phyloP scores from a whole-genome alignment of 64 coral and sea anemone genomes.

The Platygyra sinensis region DNA sequence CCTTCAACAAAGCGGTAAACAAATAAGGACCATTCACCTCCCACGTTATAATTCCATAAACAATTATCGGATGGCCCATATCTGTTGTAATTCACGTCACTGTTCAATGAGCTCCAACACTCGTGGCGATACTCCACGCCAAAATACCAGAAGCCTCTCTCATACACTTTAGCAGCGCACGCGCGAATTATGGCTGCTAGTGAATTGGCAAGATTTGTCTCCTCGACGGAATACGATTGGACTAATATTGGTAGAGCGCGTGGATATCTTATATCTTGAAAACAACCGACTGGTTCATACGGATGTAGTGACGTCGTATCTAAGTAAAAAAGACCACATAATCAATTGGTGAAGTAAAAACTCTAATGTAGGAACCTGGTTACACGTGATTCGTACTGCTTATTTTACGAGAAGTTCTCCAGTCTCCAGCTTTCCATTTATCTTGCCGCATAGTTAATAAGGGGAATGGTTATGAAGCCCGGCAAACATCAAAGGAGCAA shows the following conservation, averaged over 20 bases:
- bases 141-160: not conserved
- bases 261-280: not conserved
- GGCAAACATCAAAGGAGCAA: no score
- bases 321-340: not conserved
- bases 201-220: not conserved
- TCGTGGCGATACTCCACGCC: not conserved
- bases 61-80: not conserved
- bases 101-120: not conserved
- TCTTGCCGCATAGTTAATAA: no score
- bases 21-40: not conserved
- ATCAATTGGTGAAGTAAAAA: not conserved
- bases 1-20: slow-evolving; percentile 14
- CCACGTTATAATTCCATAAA: not conserved
- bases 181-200: not conserved
- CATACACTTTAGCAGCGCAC: not conserved
- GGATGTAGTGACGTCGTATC: not conserved
- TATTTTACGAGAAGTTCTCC: no score
- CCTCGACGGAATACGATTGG: not conserved
- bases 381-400: no score
- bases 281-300: not conserved
- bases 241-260: not conserved
- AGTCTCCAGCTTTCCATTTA: no score
- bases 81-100: not conserved
- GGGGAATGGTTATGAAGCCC: no score
- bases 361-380: no score